Base-by-base conservation (phyloP, 2,797 vertebrate genomes). In the Sebastes taczanowskii region DNA sequence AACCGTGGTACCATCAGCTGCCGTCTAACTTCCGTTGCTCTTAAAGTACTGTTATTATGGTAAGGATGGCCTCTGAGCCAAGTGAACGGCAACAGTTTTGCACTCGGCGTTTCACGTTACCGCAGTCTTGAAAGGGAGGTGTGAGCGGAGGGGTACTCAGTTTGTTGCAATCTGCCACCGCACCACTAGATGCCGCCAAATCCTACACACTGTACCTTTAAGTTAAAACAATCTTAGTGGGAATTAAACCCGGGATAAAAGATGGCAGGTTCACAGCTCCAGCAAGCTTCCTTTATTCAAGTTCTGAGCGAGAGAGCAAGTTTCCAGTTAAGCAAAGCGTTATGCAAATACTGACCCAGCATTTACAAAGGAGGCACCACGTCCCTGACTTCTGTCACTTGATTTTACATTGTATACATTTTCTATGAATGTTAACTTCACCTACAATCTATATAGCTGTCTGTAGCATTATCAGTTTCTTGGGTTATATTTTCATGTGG, bases 301-400 rank as follows among this genome's bases (percentile, higher is more conserved):
- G 16, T 42, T 14, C 29, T 6, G 69, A 62, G 67, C 4, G 10
- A 59, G 58, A 65, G 29, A 49, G 63, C 5, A 56, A 2, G 53
- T 73, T 64, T 63, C 56, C 61, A 82, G 60, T 52, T 74, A 64
- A 86, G 60, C 25, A 74, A 83, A 74, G 53, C 52, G 30, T 72
- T 55, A 86, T 76, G 80, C 77, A 88, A 89, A 86, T 78, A 29
- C 20, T 14, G 18, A 61, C 25, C 23, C 73, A 32, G 25, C 52
- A 34, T 85, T 73, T 75, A 65, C 58, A 79, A 64, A 71, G 34
- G 11, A 55, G 34, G 34, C 30, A 14, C 27, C 27, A 13, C 27
- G 52, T 74, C 27, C 42, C 46, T 35, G 23, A 35, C 52, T 20
- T 34, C 23, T 83, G 72, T 30, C 18, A 75, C 62, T 65, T 55